phyloP scores from a whole-genome alignment of 2,888 invertebrate species.

The Diloba caeruleocephala region DNA sequence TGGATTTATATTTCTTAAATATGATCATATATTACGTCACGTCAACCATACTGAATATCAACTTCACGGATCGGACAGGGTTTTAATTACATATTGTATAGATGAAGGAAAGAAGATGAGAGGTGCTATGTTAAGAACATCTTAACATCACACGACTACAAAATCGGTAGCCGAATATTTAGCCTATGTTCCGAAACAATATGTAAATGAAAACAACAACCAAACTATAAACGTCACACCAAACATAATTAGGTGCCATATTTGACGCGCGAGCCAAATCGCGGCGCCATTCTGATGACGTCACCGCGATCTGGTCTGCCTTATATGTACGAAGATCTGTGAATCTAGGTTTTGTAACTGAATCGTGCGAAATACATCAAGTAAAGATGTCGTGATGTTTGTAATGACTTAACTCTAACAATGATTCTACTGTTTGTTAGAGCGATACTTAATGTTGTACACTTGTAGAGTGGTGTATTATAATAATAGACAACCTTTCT shows the following conservation, averaged over 20 bases:
- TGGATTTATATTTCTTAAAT: no score
- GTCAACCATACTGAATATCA: no score
- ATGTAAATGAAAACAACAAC: slow-evolving; percentile 5
- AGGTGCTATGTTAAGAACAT: no score
- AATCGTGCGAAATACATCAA: slow-evolving; percentile 46
- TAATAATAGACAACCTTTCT: no score
- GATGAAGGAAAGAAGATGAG: no score
- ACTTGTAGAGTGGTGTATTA: background rate
- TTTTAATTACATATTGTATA: no score
- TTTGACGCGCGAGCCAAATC: slow-evolving; percentile 17
- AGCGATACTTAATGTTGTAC: slow-evolving; percentile 21
- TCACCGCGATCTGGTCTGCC: slow-evolving; percentile 18
- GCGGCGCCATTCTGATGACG: slow-evolving; percentile 14
- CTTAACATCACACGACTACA: no score
- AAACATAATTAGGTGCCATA: slow-evolving; percentile 10
- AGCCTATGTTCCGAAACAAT: background rate
- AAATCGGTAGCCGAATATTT: background rate
- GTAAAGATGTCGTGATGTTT: slow-evolving; percentile 45
- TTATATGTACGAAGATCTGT: slow-evolving; percentile 18
- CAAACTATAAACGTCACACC: slow-evolving; percentile 3
- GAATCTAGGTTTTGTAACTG: slow-evolving; percentile 37
- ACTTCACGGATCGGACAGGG: no score
- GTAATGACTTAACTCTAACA: slow-evolving; percentile 32
- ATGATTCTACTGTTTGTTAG: slow-evolving; percentile 44
- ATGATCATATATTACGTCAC: no score